Evolutionary conservation across 1,140 invertebrate genomes (phyloP).

Genomic region (Olivierus martensii): DNA sequence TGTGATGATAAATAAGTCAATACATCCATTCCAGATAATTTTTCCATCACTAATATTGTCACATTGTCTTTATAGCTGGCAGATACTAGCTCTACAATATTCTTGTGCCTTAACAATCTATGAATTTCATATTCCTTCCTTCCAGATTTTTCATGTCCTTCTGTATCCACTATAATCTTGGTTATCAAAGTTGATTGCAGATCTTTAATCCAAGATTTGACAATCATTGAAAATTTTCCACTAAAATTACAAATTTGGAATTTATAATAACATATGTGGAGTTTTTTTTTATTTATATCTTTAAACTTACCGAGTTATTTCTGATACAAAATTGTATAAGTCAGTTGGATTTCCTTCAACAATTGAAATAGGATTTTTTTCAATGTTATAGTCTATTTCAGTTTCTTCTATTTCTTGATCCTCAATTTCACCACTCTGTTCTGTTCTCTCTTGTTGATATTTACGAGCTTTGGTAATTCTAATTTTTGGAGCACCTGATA

Average conservation of each 20-base stretch:
- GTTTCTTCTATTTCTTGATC: slow-evolving; percentile 35
- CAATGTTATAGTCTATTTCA: slow-evolving; percentile 48
- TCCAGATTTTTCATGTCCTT: slow-evolving; percentile 5
- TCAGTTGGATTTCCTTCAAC: slow-evolving; percentile 36
- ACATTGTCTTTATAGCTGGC: slow-evolving; percentile 24
- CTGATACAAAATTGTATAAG: slow-evolving; percentile 66
- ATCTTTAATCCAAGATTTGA: slow-evolving; percentile 41
- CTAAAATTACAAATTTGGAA: too few species aligned
- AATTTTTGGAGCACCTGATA: slow-evolving; percentile 41
- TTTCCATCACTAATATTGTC: slow-evolving; percentile 50
- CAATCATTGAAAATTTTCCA: slow-evolving; percentile 69
- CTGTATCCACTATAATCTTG: slow-evolving; percentile 12
- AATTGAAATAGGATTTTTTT: slow-evolving; percentile 36
- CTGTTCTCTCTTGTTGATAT: slow-evolving; percentile 66
- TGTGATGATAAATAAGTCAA: slow-evolving; percentile 70
- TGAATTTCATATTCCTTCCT: slow-evolving; percentile 61
- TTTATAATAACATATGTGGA: too few species aligned
- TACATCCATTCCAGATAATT: slow-evolving; percentile 79
- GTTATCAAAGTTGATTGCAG: slow-evolving; percentile 5
- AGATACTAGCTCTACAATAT: slow-evolving; percentile 55
- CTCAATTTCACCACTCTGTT: slow-evolving; percentile 50
- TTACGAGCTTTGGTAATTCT: slow-evolving; percentile 61
- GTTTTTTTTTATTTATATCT: too few species aligned
- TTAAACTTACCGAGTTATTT: slow-evolving; percentile 47
- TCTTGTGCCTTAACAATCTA: slow-evolving; percentile 63